phyloP scores from a whole-genome alignment of 2,113 vertebrate species.

The Anser brachyrhynchus region DNA sequence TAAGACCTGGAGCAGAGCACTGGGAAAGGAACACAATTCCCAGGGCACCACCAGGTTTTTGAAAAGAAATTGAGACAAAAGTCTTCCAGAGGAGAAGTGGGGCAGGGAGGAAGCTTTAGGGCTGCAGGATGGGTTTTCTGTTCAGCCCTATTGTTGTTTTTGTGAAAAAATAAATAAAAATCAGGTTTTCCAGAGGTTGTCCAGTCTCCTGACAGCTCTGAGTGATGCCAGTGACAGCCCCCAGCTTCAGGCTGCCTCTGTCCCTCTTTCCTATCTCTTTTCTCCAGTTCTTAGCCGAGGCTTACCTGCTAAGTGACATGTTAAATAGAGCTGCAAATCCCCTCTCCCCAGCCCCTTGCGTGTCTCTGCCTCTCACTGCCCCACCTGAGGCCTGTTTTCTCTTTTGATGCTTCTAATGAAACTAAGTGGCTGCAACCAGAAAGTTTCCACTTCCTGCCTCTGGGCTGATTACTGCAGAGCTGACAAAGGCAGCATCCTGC shows the following conservation, averaged over 20 bases:
- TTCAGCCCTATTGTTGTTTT: not conserved
- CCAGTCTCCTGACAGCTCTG: not conserved
- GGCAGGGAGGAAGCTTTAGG: not conserved
- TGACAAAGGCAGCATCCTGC: slow-evolving; percentile 13
- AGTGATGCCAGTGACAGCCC: accelerated
- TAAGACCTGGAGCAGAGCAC: not conserved
- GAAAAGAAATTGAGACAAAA: not conserved
- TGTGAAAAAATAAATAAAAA: not conserved
- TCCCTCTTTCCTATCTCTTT: not conserved
- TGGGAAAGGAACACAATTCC: not conserved
- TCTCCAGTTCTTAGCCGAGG: not conserved
- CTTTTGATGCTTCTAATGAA: slow-evolving; percentile 50
- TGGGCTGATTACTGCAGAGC: slow-evolving; percentile 46
- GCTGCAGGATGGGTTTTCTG: not conserved
- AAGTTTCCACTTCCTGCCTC: slow-evolving; percentile 53
- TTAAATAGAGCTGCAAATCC: not conserved
- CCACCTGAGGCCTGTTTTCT: slow-evolving; percentile 35
- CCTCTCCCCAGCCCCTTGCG: not conserved
- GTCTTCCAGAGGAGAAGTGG: not conserved
- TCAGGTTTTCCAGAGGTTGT: not conserved
- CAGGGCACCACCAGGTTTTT: not conserved
- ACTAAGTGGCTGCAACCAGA: slow-evolving; percentile 55
- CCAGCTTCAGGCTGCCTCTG: not conserved
- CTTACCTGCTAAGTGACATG: not conserved
- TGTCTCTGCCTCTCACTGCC: not conserved